A percentile compares a stretch with the other conserved stretches of the same genome.
Conservation (phyloP, 2,113 vertebrate species). For the Calidris pygmaea region DNA sequence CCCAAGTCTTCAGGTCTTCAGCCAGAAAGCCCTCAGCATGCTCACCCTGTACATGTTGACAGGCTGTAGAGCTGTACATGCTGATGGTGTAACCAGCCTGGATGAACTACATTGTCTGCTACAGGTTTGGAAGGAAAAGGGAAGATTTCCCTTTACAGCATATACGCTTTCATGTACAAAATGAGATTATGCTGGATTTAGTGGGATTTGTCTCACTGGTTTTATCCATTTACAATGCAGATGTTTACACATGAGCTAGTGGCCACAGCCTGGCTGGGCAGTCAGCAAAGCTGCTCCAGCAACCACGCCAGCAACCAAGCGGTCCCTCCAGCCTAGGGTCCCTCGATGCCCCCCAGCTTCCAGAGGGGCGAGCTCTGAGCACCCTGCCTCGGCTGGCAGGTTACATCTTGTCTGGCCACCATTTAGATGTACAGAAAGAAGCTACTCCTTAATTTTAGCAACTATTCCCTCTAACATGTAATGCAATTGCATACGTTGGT, state of each 20-base stretch:
- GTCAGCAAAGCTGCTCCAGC: not conserved
- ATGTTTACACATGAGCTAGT: not conserved
- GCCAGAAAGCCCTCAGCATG: not conserved
- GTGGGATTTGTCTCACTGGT: not conserved
- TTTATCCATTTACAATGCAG: not conserved
- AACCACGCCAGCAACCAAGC: accelerated
- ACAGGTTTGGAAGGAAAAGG: not conserved
- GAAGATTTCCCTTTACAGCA: not conserved
- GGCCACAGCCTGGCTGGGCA: not conserved
- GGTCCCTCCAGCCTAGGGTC: not conserved
- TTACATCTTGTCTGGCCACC: not conserved
- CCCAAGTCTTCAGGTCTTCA: not conserved
- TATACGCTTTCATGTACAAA: not conserved
- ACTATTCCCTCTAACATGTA: not conserved
- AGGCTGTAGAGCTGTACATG: not conserved
- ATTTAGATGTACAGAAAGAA: not conserved
- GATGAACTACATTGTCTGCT: not conserved
- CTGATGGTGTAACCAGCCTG: not conserved
- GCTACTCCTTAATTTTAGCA: not conserved
- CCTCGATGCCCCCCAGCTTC: accelerated
- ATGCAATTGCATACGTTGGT: accelerated
- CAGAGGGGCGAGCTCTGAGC: not conserved
- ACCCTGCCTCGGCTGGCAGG: not conserved
- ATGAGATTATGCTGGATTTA: not conserved
- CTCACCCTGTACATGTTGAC: not conserved